Base-by-base conservation (phyloP, 2,797 vertebrate species). In the Poeciliopsis paucimaculata region DNA sequence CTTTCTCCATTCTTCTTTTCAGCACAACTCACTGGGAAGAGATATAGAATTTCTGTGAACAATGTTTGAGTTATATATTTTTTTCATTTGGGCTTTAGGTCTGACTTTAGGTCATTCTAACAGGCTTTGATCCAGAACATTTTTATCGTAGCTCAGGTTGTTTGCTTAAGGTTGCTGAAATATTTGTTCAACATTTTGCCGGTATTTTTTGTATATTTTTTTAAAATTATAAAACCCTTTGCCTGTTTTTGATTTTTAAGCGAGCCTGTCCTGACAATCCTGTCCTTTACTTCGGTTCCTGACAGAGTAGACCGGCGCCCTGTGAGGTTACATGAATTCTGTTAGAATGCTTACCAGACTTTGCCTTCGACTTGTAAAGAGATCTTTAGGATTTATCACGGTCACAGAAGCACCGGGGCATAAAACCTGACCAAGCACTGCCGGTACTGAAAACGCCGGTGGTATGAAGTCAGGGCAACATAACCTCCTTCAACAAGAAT, bases 311-410 rank as follows among this genome's bases (percentile, higher is more conserved):
- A 34, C 31, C 5, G 31, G 60, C 23, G 11, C 39, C 39, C n/a
- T 73, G 51, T 47, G 26, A 73, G 51, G 49, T 78, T 64, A 34
- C 5, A 1, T 34, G 31, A 64, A 53, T 49, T 28, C n/a, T 45
- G 39, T 60, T 77, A 68, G 31, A 82, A 55, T 43, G 72, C 47
- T 6, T 77, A 64, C 9, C 23, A 60, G 68, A 75, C 66, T 75
- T 80, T 74, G 53, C 75, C 28, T 62, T 47, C 0, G 6, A 9
- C 43, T 68, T 78, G 57, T 76, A 8, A 28, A 71, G 51, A 46
- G 36, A 39, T 51, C 41, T 55, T 62, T 73, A n/a, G 41, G 47
- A 81, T 74, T 71, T 72, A 72, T 73, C n/a, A 0, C 43, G 47
- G 79, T 2, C 51, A 77, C 60, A 53, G 31, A 79, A 55, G 62